A percentile compares a stretch with the other conserved stretches of the same genome.
phyloP scores from a whole-genome alignment of 2,888 invertebrate genomes.

The Cheiracanthium punctorium region DNA sequence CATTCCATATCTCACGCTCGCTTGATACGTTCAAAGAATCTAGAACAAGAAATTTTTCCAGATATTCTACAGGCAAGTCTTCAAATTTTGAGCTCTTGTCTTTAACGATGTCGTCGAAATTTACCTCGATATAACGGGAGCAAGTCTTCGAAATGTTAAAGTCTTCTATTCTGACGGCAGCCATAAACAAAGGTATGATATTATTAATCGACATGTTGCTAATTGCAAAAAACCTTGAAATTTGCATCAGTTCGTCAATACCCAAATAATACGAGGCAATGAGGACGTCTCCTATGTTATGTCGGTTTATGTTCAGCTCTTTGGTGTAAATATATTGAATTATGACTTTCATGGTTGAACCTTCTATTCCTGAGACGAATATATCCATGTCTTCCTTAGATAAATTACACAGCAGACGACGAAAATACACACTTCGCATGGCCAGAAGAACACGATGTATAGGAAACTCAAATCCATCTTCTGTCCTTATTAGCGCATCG shows the following conservation, averaged over 20 bases:
- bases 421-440: conserved; percentile 22
- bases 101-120: conserved; percentile 16
- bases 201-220: neutral
- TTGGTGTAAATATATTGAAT: conserved; percentile 21
- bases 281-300: conserved; percentile 12
- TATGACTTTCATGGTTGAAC: neutral
- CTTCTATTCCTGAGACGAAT: neutral
- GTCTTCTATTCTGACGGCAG: neutral
- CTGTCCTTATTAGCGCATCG: conserved; percentile 18
- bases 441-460: conserved; percentile 24
- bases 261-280: conserved; percentile 10
- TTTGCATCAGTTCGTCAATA: neutral
- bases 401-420: neutral
- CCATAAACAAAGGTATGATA: neutral
- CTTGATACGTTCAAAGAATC: conserved; percentile 26
- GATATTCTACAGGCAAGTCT: neutral
- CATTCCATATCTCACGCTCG: neutral
- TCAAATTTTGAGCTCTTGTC: neutral
- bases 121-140: conserved; percentile 12
- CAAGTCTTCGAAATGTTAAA: neutral
- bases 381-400: neutral
- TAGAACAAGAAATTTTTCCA: neutral
- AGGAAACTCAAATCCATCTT: conserved; percentile 23
- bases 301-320: neutral
- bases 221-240: neutral